A percentile compares a stretch with the other conserved stretches of the same genome.
These are phyloP conservation scores for Sinhomidia bicolor DNA, from an alignment of 2,888 invertebrate species.

Conservation along the genomic window DNA sequence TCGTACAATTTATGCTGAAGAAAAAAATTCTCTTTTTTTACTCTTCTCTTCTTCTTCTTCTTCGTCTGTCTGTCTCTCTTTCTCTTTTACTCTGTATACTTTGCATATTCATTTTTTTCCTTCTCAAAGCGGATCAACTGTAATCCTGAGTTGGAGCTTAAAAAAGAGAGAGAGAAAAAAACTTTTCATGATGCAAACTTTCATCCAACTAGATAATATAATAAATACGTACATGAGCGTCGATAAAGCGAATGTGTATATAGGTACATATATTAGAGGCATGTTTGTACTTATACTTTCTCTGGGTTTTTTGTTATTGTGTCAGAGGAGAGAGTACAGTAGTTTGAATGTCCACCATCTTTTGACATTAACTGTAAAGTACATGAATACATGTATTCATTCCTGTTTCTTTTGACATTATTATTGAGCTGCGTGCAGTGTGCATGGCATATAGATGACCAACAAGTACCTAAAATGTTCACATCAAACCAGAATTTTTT, in stretches of 20 bases:
- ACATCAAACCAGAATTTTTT: too few species aligned
- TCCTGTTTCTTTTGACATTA: slow-evolving; percentile 17
- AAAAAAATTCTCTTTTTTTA: neutral
- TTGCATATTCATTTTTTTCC: slow-evolving; percentile 31
- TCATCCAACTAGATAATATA: neutral
- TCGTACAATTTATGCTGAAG: slow-evolving; percentile 16
- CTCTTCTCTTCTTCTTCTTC: neutral
- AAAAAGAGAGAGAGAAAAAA: neutral
- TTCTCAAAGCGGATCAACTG: slow-evolving; percentile 32
- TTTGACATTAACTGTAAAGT: neutral
- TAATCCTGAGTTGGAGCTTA: neutral
- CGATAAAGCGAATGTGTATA: neutral
- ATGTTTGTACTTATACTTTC: neutral
- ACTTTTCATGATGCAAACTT: slow-evolving; percentile 2
- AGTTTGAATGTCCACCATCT: neutral
- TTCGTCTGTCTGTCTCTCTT: neutral
- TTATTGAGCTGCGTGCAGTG: neutral
- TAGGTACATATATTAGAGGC: too few species aligned
- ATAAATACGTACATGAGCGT: neutral
- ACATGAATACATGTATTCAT: neutral
- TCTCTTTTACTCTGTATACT: slow-evolving; percentile 7
- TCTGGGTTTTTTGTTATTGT: neutral
- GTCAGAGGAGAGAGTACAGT: neutral
- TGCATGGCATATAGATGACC: slow-evolving; percentile 56
- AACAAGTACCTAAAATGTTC: slow-evolving; percentile 39